These are phyloP conservation scores for Nannobrachium achirus DNA, from an alignment of 2,113 vertebrate genomes.

Conservation along the genomic window DNA sequence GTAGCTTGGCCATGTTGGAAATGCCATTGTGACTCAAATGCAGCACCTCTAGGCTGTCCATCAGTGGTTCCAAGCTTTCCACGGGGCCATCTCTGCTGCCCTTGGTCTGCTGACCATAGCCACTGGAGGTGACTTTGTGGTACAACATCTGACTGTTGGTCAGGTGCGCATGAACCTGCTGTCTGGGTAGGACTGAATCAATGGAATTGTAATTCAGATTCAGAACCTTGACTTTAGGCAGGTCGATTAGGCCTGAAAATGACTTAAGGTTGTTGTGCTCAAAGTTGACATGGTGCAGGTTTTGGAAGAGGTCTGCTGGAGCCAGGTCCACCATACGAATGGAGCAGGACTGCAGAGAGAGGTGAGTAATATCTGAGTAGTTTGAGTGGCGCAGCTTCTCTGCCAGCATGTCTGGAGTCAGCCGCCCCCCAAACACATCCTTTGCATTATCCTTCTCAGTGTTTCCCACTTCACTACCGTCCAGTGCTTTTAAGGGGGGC, in stretches of 20 bases:
- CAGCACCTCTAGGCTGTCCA: conserved; percentile 89
- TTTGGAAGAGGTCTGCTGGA: conserved; percentile 80
- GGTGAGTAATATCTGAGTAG: conserved; percentile 80
- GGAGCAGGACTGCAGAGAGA: conserved; percentile 81
- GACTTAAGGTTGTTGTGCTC: conserved; percentile 86
- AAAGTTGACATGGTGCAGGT: conserved; percentile 79
- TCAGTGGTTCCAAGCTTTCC: conserved; percentile 83
- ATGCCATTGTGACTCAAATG: conserved; percentile 90
- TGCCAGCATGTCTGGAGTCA: conserved; percentile 84
- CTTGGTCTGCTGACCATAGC: conserved; percentile 83
- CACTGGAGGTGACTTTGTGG: conserved; percentile 86
- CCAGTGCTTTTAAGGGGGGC: conserved; percentile 85
- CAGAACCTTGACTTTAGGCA: conserved; percentile 84
- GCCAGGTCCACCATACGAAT: conserved; percentile 83
- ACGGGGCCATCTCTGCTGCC: conserved; percentile 63
- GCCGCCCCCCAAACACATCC: conserved; percentile 84
- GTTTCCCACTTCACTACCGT: conserved; percentile 82
- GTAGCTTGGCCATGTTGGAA: conserved; percentile 84
- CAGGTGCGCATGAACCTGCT: conserved; percentile 78
- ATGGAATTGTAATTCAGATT: conserved; percentile 87
- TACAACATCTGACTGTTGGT: conserved; percentile 82
- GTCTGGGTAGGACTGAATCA: conserved; percentile 85
- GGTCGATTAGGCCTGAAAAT: conserved; percentile 86
- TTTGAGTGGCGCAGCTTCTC: conserved; percentile 85
- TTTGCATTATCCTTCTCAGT: conserved; percentile 84